Conservation (phyloP, 2,113 vertebrate genomes). For the Malurus cyaneus region DNA sequence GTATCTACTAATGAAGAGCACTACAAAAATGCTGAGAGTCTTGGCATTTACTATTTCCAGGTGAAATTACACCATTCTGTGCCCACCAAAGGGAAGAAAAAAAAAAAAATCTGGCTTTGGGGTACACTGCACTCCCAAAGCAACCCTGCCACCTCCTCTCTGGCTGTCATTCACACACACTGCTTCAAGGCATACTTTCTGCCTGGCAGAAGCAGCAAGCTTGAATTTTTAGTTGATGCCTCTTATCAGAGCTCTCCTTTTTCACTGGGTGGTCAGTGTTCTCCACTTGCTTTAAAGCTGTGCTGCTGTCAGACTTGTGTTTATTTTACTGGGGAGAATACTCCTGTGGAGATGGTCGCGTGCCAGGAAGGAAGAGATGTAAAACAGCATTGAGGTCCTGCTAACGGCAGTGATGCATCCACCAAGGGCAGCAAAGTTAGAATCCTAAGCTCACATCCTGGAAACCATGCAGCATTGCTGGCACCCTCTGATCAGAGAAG, state of each 20-base stretch:
- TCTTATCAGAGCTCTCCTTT: not conserved
- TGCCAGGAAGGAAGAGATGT: constrained; percentile 4
- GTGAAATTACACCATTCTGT: not conserved
- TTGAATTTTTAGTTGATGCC: not conserved
- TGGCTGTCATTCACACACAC: fast-evolving
- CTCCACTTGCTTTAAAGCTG: not conserved
- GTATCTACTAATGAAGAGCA: not conserved
- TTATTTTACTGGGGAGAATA: not conserved
- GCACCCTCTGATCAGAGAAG: not conserved
- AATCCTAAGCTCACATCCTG: not conserved
- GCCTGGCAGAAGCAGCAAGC: not conserved
- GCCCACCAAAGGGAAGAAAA: not conserved
- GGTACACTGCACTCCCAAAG: not conserved
- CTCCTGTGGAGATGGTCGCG: not conserved
- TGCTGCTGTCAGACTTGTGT: not conserved
- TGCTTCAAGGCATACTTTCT: not conserved
- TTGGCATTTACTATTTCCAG: not conserved
- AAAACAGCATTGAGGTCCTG: not conserved
- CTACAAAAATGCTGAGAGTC: not conserved
- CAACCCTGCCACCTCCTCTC: not conserved
- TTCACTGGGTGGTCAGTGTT: not conserved
- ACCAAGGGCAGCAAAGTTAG: not conserved
- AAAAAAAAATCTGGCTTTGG: not conserved
- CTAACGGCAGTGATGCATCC: not conserved
- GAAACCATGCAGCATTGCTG: not conserved